phyloP scores from a whole-genome alignment of 1,140 invertebrate genomes.

The Drosophila orosa region DNA sequence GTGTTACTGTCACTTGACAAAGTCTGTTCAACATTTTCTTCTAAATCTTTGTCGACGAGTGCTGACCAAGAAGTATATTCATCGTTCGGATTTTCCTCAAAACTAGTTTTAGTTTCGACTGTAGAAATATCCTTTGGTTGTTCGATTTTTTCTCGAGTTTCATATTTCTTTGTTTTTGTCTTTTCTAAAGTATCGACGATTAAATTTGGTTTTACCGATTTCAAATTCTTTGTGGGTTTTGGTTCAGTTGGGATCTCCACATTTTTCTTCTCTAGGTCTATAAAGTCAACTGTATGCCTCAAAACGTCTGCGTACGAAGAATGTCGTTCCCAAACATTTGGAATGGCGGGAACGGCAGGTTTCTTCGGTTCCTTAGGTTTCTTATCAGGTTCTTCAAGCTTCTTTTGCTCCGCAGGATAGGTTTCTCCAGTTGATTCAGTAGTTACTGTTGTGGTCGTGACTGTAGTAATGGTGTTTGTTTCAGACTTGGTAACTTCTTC shows the following conservation, averaged over 20 bases:
- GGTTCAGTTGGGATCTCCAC: slow-evolving; percentile 16
- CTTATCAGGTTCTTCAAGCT: not conserved
- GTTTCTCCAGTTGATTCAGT: slow-evolving; percentile 13
- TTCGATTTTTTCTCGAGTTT: slow-evolving; percentile 20
- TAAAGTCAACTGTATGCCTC: slow-evolving; percentile 63
- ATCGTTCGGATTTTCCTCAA: not conserved
- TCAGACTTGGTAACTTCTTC: not conserved
- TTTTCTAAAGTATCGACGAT: slow-evolving; percentile 15
- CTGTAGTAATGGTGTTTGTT: too few species aligned
- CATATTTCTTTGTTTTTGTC: slow-evolving; percentile 32
- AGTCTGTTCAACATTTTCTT: not conserved
- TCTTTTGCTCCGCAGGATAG: not conserved
- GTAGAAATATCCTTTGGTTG: not conserved
- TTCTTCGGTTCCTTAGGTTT: slow-evolving; percentile 14
- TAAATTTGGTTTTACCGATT: not conserved
- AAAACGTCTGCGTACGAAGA: slow-evolving; percentile 75
- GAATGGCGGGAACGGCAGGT: not conserved
- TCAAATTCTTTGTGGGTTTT: not conserved
- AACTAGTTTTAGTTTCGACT: not conserved
- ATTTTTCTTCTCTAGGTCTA: slow-evolving; percentile 58
- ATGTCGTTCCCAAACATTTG: slow-evolving; percentile 47
- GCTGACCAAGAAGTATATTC: slow-evolving; percentile 38
- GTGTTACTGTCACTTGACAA: not conserved
- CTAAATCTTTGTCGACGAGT: slow-evolving; percentile 39
- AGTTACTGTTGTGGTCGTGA: slow-evolving; percentile 8